These are phyloP conservation scores for Brachionus rubens DNA, from an alignment of 1,140 invertebrate species.

Conservation along the genomic window DNA sequence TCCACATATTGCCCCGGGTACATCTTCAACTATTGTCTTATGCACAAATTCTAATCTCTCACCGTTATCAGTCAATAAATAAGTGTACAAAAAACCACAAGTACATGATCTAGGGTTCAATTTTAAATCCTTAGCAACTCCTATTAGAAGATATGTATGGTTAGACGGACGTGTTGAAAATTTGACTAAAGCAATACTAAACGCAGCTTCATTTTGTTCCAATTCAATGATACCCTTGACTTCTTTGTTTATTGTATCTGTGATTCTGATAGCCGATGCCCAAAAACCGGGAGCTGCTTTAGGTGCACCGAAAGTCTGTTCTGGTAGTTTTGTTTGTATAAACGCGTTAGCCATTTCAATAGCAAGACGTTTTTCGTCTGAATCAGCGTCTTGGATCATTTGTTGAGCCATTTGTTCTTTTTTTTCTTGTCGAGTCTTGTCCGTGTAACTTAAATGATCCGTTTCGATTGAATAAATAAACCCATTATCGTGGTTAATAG, in stretches of 20 bases:
- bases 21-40: slow-evolving; percentile 87
- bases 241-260: slow-evolving; percentile 80
- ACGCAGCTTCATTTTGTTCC: slow-evolving; percentile 92
- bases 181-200: slow-evolving; percentile 70
- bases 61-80: slow-evolving; percentile 68
- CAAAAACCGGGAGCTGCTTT: slow-evolving; percentile 93
- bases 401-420: slow-evolving; percentile 73
- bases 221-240: slow-evolving; percentile 76
- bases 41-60: slow-evolving; percentile 83
- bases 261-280: slow-evolving; percentile 87
- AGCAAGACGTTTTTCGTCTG: slow-evolving; percentile 88
- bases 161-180: slow-evolving; percentile 71
- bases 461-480: slow-evolving; percentile 84
- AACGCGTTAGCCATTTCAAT: slow-evolving; percentile 95
- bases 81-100: slow-evolving; percentile 81
- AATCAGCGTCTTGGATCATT: slow-evolving; percentile 84
- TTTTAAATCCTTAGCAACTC: slow-evolving; percentile 83
- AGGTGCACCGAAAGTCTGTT: slow-evolving; percentile 86
- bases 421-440: slow-evolving; percentile 87
- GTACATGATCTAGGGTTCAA: slow-evolving; percentile 77
- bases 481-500: slow-evolving; percentile 86
- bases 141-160: slow-evolving; percentile 74
- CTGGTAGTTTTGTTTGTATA: slow-evolving; percentile 85
- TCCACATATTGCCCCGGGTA: slow-evolving; percentile 72
- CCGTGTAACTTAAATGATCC: slow-evolving; percentile 96